phyloP scores from a whole-genome alignment of 2,113 vertebrate genomes.

The Helogale parvula region DNA sequence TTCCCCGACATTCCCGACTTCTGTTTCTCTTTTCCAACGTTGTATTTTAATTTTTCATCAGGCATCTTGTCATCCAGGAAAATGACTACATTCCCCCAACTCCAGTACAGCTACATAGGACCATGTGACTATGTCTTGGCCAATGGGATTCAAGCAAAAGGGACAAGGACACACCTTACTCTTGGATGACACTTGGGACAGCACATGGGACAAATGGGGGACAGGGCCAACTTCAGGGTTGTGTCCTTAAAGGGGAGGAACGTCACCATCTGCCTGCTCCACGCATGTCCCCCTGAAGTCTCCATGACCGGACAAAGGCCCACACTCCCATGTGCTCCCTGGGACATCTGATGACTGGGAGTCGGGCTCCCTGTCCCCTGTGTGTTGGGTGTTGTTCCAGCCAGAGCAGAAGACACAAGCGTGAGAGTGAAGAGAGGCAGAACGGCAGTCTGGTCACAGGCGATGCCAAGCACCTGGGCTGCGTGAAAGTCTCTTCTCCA shows the following conservation, averaged over 20 bases:
- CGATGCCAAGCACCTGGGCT: not conserved
- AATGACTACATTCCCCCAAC: not conserved
- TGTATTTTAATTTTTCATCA: not conserved
- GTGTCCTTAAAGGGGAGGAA: slow-evolving; percentile 3
- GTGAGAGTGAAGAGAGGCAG: not conserved
- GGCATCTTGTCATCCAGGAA: not conserved
- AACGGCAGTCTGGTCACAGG: not conserved
- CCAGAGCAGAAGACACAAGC: not conserved
- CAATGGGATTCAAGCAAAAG: not conserved
- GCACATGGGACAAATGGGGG: not conserved
- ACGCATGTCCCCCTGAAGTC: not conserved
- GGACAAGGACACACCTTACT: not conserved
- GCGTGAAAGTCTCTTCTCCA: not conserved
- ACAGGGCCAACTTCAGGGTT: not conserved
- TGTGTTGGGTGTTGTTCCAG: not conserved
- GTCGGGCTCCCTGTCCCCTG: not conserved
- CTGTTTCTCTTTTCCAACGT: not conserved
- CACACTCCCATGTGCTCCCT: not conserved
- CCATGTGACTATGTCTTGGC: not conserved
- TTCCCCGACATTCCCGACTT: not conserved
- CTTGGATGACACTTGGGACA: not conserved
- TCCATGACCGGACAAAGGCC: not conserved
- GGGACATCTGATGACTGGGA: not conserved
- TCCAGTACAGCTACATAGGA: not conserved
- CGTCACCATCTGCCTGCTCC: not conserved